Conservation (phyloP, 2,113 vertebrate genomes). For the Benitochromis conjunctus region DNA sequence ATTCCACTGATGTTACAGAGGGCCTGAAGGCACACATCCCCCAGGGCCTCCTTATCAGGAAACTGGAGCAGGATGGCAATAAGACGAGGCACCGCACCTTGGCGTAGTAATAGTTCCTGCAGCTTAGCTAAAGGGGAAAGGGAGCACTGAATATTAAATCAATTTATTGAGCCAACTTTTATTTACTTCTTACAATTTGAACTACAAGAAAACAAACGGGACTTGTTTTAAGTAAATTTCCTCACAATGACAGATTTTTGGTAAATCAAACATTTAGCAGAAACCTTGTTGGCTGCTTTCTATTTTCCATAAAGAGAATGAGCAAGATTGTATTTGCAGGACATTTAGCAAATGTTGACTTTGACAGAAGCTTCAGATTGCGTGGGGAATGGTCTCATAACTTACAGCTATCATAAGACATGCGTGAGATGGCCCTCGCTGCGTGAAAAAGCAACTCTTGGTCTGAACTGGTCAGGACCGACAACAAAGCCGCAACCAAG, state of each 20-base stretch:
- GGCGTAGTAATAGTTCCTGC: slow-evolving; percentile 76
- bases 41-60: slow-evolving; percentile 70
- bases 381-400: background rate
- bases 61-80: slow-evolving; percentile 75
- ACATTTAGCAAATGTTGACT: background rate
- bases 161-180: background rate
- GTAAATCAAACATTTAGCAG: background rate
- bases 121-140: slow-evolving; percentile 65
- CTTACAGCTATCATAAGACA: slow-evolving; percentile 80
- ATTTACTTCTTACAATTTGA: background rate
- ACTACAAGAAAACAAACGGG: background rate
- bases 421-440: slow-evolving; percentile 75
- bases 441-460: slow-evolving; percentile 78
- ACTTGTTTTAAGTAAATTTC: background rate
- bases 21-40: slow-evolving; percentile 77
- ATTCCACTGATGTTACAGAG: slow-evolving; percentile 82
- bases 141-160: background rate
- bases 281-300: background rate
- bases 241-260: background rate
- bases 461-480: slow-evolving; percentile 76
- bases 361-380: background rate
- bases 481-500: slow-evolving; percentile 73
- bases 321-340: background rate
- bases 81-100: slow-evolving; percentile 75
- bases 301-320: background rate